Conservation (phyloP, 1,140 invertebrate genomes). For the Drosophila tropicalis region DNA sequence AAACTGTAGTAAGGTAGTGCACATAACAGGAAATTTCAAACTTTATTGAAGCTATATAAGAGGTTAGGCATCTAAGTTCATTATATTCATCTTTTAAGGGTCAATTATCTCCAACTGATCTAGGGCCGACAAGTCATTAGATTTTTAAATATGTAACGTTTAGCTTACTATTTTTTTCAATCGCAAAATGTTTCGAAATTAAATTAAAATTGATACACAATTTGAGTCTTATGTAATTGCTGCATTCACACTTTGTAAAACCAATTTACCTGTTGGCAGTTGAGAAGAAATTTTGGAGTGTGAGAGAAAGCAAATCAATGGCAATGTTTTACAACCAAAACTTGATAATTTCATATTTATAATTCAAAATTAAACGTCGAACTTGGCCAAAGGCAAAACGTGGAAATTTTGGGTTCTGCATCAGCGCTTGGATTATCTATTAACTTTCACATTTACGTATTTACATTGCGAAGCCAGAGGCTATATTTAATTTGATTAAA, state of each 20-base stretch:
- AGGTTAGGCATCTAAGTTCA: no score
- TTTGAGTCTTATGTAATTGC: neutral
- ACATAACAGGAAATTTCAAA: no score
- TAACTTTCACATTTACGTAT: constrained; percentile 8
- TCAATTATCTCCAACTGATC: no score
- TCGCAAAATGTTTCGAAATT: neutral
- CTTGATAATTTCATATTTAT: constrained; percentile 19
- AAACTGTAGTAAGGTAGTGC: no score
- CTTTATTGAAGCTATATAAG: no score
- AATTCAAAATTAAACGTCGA: neutral
- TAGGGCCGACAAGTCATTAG: no score
- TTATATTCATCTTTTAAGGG: no score
- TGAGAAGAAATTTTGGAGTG: neutral
- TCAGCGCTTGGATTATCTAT: neutral
- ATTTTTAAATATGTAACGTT: no score
- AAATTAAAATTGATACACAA: neutral
- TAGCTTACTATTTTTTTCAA: neutral
- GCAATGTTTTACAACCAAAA: constrained; percentile 25
- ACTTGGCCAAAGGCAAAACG: neutral
- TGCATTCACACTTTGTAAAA: constrained; percentile 53
- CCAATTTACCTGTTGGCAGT: constrained; percentile 69
- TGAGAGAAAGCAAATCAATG: constrained; percentile 3
- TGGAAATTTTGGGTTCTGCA: neutral
- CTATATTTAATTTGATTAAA: constrained; percentile 44
- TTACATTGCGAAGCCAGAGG: constrained; percentile 31